These are phyloP conservation scores for Paguma larvata DNA, from an alignment of 2,797 vertebrate species.

Conservation along the genomic window DNA sequence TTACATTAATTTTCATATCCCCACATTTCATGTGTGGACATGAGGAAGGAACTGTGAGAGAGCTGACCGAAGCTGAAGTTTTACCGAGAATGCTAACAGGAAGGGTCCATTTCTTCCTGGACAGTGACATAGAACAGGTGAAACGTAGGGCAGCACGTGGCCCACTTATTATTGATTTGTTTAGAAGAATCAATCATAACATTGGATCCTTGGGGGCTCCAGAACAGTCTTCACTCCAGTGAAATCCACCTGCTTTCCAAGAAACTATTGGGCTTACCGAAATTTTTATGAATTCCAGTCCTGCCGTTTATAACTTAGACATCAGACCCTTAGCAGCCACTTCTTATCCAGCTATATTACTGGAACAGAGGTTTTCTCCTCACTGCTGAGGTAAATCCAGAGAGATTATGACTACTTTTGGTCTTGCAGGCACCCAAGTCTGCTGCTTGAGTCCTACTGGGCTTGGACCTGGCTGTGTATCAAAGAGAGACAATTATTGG, in stretches of 20 bases:
- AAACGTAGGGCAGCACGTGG: background rate
- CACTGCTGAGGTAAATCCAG: background rate
- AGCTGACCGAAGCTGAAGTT: slow-evolving; percentile 2
- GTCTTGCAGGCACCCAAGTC: background rate
- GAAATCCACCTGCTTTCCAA: background rate
- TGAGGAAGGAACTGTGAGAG: background rate
- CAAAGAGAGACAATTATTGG: background rate
- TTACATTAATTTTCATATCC: background rate
- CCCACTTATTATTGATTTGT: slow-evolving; percentile 1
- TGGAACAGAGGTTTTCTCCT: background rate
- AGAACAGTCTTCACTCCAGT: background rate
- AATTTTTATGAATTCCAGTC: slow-evolving; percentile 3
- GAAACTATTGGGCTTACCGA: background rate
- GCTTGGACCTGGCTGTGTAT: background rate
- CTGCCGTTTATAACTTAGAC: background rate
- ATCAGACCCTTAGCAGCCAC: background rate
- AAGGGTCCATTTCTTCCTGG: background rate
- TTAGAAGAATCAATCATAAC: background rate
- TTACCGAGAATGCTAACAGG: background rate
- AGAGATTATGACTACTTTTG: background rate
- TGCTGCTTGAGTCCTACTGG: background rate
- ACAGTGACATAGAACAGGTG: background rate
- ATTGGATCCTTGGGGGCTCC: background rate
- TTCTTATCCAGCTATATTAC: background rate
- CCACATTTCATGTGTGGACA: background rate